Conservation (phyloP, 2,888 invertebrate genomes). For the Deroplatys truncata region DNA sequence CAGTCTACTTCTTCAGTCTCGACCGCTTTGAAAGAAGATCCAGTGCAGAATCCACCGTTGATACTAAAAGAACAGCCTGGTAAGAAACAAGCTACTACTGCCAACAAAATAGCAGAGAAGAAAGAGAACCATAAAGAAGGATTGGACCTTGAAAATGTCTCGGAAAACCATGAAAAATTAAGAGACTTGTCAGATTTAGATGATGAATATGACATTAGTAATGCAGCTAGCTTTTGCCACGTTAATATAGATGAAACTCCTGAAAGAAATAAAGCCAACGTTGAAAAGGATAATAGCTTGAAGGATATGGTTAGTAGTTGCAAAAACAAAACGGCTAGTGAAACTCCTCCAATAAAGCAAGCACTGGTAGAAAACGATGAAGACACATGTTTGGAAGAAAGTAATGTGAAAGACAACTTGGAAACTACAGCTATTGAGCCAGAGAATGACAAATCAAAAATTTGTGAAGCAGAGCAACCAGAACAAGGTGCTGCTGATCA, state of each 20-base stretch:
- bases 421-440: not conserved
- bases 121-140: slow-evolving; percentile 1
- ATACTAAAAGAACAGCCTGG: not conserved
- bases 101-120: not conserved
- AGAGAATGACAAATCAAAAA: not conserved
- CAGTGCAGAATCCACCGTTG: not conserved
- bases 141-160: slow-evolving; percentile 4
- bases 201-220: slow-evolving; percentile 28
- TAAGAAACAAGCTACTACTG: slow-evolving; percentile 7
- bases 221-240: slow-evolving; percentile 29
- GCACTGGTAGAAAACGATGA: not conserved
- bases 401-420: not conserved
- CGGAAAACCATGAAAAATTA: slow-evolving; percentile 8
- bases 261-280: slow-evolving; percentile 31
- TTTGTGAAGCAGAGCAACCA: not conserved
- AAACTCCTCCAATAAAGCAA: not conserved
- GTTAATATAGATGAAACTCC: slow-evolving; percentile 26
- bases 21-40: not conserved
- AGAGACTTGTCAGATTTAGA: slow-evolving; percentile 18
- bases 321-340: not conserved
- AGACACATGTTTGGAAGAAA: not conserved
- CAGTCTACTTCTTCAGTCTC: not conserved
- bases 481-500: not conserved
- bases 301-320: not conserved
- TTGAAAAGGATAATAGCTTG: not conserved